A percentile compares a stretch with the other conserved stretches of the same genome.
Evolutionary conservation across 2,888 invertebrate species (phyloP).

Genomic region (Rhogogaster chlorosoma): DNA sequence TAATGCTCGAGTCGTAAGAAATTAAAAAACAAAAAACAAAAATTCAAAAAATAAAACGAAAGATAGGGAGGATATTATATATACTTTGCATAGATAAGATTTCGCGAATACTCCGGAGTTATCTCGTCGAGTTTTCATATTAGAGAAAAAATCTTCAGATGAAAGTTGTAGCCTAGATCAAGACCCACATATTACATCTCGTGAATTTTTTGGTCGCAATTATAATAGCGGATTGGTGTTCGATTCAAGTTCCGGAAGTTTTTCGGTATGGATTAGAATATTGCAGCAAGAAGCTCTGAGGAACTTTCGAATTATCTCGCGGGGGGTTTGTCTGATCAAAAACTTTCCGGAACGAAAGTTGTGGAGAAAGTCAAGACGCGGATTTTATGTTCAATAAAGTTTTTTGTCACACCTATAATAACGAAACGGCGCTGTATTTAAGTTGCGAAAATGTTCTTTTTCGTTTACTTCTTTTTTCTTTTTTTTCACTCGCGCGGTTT

Average conservation of each 20-base stretch:
- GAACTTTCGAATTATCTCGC: neutral
- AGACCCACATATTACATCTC: neutral
- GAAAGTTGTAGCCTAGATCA: neutral
- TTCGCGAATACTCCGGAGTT: neutral
- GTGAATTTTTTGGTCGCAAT: neutral
- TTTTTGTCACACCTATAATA: neutral
- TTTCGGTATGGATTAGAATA: neutral
- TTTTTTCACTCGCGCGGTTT: neutral
- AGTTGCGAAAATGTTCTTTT: neutral
- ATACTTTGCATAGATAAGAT: neutral
- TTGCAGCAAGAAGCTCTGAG: neutral
- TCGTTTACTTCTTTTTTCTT: neutral
- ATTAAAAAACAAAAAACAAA: neutral
- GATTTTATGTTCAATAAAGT: neutral
- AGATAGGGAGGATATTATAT: neutral
- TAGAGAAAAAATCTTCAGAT: neutral
- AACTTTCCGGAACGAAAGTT: neutral
- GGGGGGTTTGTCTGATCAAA: neutral
- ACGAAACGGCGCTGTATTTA: neutral
- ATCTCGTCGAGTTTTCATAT: neutral
- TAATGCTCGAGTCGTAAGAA: neutral
- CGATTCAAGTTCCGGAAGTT: neutral
- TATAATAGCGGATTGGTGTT: neutral
- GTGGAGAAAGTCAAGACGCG: neutral
- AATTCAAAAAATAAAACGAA: neutral